Conservation (phyloP, 1,140 invertebrate species). For the Drosophila obscura region DNA sequence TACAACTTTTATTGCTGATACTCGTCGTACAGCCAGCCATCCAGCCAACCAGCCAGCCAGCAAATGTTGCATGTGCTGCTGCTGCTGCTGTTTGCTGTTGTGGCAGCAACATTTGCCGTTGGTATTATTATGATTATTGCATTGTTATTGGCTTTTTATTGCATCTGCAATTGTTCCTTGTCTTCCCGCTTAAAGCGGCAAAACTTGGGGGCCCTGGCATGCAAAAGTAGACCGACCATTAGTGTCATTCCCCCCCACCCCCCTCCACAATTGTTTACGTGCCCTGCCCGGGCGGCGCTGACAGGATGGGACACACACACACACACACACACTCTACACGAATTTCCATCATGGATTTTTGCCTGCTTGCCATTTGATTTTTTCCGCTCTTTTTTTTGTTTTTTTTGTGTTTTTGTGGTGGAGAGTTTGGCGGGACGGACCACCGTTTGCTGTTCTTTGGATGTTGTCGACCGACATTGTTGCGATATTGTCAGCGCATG, state of each 20-base stretch:
- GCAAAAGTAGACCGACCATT: constrained; percentile 47
- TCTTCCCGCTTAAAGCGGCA: constrained; percentile 46
- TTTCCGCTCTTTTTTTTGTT: constrained; percentile 16
- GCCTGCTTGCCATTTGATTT: constrained; percentile 52
- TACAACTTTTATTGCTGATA: constrained; percentile 82
- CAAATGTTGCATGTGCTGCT: constrained; percentile 61
- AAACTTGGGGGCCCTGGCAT: constrained; percentile 15
- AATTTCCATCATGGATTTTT: constrained; percentile 50
- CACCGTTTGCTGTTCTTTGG: constrained; percentile 52
- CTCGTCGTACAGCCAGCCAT: constrained; percentile 25
- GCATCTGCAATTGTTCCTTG: constrained; percentile 66
- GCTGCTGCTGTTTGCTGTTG: constrained; percentile 10
- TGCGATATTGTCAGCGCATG: constrained; percentile 77
- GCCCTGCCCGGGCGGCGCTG: constrained; percentile 20
- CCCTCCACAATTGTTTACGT: constrained; percentile 68
- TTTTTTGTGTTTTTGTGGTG: constrained; percentile 8
- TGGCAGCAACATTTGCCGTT: constrained; percentile 58
- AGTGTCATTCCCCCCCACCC: constrained; percentile 29
- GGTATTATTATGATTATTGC: constrained; percentile 81
- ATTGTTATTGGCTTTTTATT: constrained; percentile 81
- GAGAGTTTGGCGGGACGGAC: constrained; percentile 1
- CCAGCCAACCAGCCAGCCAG: constrained; percentile 11
- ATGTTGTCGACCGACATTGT: constrained; percentile 61
- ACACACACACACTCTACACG: constrained; percentile 4
- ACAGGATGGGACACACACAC: constrained; percentile 12